These are phyloP conservation scores for Graptemys geographica DNA, from an alignment of 2,797 vertebrate species.

Conservation along the genomic window DNA sequence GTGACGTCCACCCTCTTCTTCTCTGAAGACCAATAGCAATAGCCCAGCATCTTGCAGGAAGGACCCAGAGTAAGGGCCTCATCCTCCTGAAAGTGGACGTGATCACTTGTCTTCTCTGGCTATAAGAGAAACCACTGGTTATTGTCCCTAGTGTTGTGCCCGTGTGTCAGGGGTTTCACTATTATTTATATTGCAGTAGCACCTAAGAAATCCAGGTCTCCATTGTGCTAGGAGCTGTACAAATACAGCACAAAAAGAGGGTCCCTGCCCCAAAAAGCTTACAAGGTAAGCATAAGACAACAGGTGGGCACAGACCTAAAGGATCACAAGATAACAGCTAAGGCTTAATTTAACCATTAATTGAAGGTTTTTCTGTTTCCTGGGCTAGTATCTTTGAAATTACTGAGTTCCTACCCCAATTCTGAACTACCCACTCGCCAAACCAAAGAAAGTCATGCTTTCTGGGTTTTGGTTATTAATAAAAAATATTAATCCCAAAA, in stretches of 20 bases:
- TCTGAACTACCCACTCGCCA: background rate
- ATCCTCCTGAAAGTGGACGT: background rate
- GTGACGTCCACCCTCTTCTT: background rate
- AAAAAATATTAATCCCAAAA: conserved; percentile 15
- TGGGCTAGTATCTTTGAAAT: conserved; percentile 43
- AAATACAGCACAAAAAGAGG: background rate
- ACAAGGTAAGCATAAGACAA: background rate
- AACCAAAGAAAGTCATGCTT: conserved; percentile 37
- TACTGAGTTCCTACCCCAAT: conserved; percentile 43
- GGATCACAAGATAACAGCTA: background rate
- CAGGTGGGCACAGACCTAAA: background rate
- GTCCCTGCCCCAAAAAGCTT: background rate
- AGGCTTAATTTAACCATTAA: background rate
- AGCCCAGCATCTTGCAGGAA: background rate
- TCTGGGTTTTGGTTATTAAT: conserved; percentile 37
- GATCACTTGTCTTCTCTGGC: background rate
- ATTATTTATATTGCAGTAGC: background rate
- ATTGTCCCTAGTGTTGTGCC: background rate
- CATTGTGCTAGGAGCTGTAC: background rate
- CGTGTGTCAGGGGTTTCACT: fast-evolving
- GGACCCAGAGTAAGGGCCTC: background rate
- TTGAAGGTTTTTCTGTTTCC: conserved; percentile 10
- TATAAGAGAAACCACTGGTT: background rate
- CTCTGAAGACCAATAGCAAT: background rate
- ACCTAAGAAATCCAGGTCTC: background rate